A percentile compares a stretch with the other conserved stretches of the same genome.
These are phyloP conservation scores for Furnarius figulus DNA, from an alignment of 2,113 vertebrate genomes.

Conservation along the genomic window DNA sequence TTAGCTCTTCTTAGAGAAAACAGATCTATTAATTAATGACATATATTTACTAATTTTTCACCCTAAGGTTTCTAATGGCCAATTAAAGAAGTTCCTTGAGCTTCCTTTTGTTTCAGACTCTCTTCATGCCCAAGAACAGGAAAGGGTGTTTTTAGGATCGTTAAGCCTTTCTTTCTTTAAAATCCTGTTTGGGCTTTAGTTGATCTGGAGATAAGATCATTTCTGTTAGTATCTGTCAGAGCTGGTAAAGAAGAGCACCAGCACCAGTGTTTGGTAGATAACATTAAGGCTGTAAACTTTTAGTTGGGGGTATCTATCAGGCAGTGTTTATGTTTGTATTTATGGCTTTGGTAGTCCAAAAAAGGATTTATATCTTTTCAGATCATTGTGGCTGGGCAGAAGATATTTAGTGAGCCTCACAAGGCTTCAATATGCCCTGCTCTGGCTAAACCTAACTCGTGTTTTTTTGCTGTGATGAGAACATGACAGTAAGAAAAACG, in stretches of 20 bases:
- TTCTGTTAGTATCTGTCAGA: background rate
- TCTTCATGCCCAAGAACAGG: background rate
- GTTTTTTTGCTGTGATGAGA: background rate
- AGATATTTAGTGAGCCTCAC: background rate
- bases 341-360: background rate
- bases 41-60: background rate
- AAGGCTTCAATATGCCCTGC: background rate
- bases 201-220: constrained; percentile 13
- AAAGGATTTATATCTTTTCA: background rate
- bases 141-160: constrained; percentile 24
- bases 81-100: background rate
- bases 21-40: background rate
- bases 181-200: background rate
- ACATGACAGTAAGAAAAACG: background rate
- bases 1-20: background rate
- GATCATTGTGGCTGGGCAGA: background rate
- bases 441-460: background rate
- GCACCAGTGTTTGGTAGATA: background rate
- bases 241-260: background rate
- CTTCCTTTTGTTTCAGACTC: background rate
- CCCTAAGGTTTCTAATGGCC: background rate
- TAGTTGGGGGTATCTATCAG: background rate
- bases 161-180: background rate
- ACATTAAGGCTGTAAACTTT: background rate
- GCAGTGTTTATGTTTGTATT: background rate